Evolutionary conservation across 2,888 invertebrate species (phyloP).

Genomic region (Pherbina coryleti): DNA sequence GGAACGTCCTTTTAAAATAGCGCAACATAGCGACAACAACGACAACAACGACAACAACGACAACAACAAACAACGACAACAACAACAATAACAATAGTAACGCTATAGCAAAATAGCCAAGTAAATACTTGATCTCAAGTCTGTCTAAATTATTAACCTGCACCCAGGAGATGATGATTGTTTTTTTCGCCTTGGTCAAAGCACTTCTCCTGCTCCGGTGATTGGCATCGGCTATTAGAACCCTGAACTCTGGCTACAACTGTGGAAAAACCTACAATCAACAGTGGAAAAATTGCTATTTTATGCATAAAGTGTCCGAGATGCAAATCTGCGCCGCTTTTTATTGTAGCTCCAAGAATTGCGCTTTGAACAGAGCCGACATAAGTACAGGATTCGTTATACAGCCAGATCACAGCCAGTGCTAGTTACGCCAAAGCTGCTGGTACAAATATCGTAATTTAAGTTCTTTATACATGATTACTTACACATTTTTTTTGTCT

Average conservation of each 20-base stretch:
- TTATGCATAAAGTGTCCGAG: background rate
- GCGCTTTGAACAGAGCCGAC: background rate
- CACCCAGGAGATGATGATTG: background rate
- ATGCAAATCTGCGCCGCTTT: background rate
- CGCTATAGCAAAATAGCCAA: background rate
- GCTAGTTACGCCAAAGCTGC: no score
- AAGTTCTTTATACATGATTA: no score
- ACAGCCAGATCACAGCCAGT: background rate
- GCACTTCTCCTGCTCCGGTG: background rate
- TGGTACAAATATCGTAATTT: no score
- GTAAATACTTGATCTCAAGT: background rate
- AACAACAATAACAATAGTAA: background rate
- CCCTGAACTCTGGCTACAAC: no score
- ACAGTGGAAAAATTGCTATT: background rate
- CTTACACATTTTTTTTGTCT: no score
- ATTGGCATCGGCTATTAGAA: background rate
- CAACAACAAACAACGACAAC: no score
- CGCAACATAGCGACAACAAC: background rate
- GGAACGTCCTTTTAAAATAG: background rate
- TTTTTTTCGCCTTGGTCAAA: no score
- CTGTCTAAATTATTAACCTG: slow-evolving; percentile 12
- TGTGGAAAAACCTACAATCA: background rate
- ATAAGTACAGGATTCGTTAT: background rate
- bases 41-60: background rate
- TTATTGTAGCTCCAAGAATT: no score